Conservation (phyloP, 2,888 invertebrate genomes). For the Eustalomyia histrio region DNA sequence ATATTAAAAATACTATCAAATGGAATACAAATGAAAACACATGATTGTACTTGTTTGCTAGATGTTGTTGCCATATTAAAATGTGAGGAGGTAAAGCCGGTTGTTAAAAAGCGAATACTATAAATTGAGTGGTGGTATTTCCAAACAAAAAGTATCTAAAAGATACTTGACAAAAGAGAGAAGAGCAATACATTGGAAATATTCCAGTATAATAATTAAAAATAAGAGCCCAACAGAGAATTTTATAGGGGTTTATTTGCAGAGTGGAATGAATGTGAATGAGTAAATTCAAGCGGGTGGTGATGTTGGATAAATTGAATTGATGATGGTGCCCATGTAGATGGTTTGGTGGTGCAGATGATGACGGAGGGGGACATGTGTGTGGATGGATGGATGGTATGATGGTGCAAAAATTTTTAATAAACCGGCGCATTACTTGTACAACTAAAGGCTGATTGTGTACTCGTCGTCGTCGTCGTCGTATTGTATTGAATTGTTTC, state of each 20-base stretch:
- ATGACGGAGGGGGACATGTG: neutral
- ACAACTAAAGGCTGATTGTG: constrained; percentile 16
- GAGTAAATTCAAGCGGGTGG: neutral
- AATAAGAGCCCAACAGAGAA: neutral
- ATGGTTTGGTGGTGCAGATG: neutral
- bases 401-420: constrained; percentile 15
- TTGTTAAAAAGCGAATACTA: constrained; percentile 30
- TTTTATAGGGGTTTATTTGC: neutral
- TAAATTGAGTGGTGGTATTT: neutral
- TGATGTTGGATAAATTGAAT: neutral
- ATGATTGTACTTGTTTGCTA: constrained; percentile 29
- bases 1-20: constrained; percentile 43
- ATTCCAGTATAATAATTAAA: neutral
- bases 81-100: constrained; percentile 44
- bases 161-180: neutral
- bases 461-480: neutral
- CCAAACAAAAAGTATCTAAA: constrained; percentile 1
- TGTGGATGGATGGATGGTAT: neutral
- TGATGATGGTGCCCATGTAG: neutral
- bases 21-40: constrained; percentile 47
- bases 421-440: constrained; percentile 49
- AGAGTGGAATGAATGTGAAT: neutral
- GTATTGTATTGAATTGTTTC: neutral
- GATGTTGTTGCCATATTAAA: constrained; percentile 8
- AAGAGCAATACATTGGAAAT: neutral